Evolutionary conservation across 2,113 vertebrate genomes (phyloP).

Genomic region (Glaucomys volans): DNA sequence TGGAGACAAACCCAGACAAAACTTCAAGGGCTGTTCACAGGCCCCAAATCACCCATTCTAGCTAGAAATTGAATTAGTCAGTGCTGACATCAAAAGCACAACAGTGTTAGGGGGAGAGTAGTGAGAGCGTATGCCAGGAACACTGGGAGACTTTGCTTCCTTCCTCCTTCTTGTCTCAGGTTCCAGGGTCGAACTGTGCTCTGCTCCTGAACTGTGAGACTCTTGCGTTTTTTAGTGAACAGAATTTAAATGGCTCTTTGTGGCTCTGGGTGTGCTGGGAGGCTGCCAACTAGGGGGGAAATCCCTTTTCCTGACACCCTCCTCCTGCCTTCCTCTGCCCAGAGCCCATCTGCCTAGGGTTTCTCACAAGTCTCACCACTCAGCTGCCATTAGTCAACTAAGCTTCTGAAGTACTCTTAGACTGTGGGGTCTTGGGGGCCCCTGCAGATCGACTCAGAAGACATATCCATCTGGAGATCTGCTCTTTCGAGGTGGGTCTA

Average conservation of each 20-base stretch:
- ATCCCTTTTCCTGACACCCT: neutral
- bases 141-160: rapidly evolving
- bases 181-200: rapidly evolving
- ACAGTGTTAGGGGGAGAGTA: too few species aligned
- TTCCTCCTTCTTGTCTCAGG: neutral
- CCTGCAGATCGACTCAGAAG: neutral
- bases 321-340: neutral
- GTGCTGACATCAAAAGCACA: neutral
- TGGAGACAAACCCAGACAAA: neutral
- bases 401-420: neutral
- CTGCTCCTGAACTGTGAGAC: neutral
- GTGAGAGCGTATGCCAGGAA: rapidly evolving
- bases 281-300: rapidly evolving
- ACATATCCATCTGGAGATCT: neutral
- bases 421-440: too few species aligned
- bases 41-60: neutral
- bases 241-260: neutral
- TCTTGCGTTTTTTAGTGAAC: neutral
- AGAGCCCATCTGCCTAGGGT: neutral
- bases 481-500: rapidly evolving
- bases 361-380: neutral
- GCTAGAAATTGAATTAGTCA: neutral
- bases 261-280: neutral
- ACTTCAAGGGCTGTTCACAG: neutral
- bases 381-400: too few species aligned